These are phyloP conservation scores for Incurvaria masculella DNA, from an alignment of 2,888 invertebrate species.

Conservation along the genomic window DNA sequence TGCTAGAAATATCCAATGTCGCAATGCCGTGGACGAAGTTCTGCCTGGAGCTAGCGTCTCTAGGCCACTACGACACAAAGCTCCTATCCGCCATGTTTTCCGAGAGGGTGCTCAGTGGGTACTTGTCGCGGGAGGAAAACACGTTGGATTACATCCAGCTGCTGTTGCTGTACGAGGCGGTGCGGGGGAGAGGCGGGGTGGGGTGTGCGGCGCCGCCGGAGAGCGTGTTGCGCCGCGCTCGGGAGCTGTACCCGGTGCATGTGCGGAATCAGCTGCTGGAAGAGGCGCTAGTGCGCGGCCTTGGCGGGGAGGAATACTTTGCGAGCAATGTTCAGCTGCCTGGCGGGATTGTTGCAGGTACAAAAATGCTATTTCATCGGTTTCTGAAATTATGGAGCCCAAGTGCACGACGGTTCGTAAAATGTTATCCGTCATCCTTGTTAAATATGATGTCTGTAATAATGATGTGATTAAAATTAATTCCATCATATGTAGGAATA, in stretches of 20 bases:
- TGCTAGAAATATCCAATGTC: slow-evolving; percentile 31
- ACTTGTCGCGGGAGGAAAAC: slow-evolving; percentile 31
- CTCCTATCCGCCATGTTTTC: slow-evolving; percentile 53
- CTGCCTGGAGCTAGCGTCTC: slow-evolving; percentile 53
- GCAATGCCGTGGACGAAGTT: slow-evolving; percentile 53
- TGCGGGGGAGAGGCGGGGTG: slow-evolving; percentile 39
- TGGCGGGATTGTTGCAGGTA: slow-evolving; percentile 55
- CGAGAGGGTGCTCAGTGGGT: slow-evolving; percentile 40
- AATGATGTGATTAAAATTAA: too few relatives aligned
- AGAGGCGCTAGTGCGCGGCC: slow-evolving; percentile 42
- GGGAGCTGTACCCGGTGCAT: slow-evolving; percentile 28
- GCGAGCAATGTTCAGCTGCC: slow-evolving; percentile 51
- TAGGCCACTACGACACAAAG: slow-evolving; percentile 56
- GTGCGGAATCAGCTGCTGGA: slow-evolving; percentile 38
- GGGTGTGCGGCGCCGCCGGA: slow-evolving; percentile 37
- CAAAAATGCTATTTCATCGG: too few relatives aligned
- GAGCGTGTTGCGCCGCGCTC: slow-evolving; percentile 33
- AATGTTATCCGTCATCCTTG: too few relatives aligned
- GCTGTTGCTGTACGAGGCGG: slow-evolving; percentile 54
- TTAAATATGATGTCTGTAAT: too few relatives aligned
- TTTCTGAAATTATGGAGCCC: too few relatives aligned
- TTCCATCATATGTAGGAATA: too few relatives aligned
- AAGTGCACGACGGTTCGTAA: too few relatives aligned
- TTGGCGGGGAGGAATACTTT: slow-evolving; percentile 58
- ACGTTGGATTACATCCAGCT: slow-evolving; percentile 45